Evolutionary conservation across 1,140 invertebrate genomes (phyloP).

Genomic region (Ostrea denselamellosa): DNA sequence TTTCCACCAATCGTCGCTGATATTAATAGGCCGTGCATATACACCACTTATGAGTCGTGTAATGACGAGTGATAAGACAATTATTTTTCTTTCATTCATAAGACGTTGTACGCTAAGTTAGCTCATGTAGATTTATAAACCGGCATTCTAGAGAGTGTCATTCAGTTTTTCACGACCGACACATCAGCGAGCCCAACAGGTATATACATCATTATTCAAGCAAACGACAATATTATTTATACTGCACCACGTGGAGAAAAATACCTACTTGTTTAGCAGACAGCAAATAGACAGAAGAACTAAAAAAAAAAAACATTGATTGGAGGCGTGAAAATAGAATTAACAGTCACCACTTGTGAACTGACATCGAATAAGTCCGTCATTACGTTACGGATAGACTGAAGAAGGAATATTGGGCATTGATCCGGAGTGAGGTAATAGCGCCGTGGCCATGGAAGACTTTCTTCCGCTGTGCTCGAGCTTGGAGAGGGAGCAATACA

Average conservation of each 20-base stretch:
- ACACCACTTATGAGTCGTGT: conserved; percentile 31
- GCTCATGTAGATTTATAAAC: conserved; percentile 11
- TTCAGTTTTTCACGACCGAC: conserved; percentile 1
- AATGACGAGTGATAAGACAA: conserved; percentile 36
- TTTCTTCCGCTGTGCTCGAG: conserved; percentile 72
- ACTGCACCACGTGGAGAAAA: conserved; percentile 43
- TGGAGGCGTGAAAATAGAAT: conserved; percentile 11
- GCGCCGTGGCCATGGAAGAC: conserved; percentile 64
- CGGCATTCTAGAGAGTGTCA: neutral
- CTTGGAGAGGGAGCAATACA: conserved; percentile 73
- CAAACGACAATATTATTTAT: conserved; percentile 44
- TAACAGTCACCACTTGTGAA: neutral
- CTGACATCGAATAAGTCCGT: neutral
- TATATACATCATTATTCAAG: conserved; percentile 45
- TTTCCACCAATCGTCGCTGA: conserved; percentile 31
- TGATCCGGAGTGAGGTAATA: conserved; percentile 18
- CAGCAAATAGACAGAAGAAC: conserved; percentile 4
- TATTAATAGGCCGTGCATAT: conserved; percentile 6
- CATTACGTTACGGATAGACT: neutral
- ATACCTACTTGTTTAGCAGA: conserved; percentile 26
- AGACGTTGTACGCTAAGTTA: neutral
- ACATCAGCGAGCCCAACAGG: conserved; percentile 8
- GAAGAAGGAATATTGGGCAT: conserved; percentile 3
- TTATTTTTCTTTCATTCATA: conserved; percentile 44
- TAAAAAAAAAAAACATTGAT: neutral